A percentile compares a stretch with the other conserved stretches of the same genome.
These are phyloP conservation scores for Thripadectes ignobilis DNA, from an alignment of 2,797 vertebrate species.

Conservation along the genomic window DNA sequence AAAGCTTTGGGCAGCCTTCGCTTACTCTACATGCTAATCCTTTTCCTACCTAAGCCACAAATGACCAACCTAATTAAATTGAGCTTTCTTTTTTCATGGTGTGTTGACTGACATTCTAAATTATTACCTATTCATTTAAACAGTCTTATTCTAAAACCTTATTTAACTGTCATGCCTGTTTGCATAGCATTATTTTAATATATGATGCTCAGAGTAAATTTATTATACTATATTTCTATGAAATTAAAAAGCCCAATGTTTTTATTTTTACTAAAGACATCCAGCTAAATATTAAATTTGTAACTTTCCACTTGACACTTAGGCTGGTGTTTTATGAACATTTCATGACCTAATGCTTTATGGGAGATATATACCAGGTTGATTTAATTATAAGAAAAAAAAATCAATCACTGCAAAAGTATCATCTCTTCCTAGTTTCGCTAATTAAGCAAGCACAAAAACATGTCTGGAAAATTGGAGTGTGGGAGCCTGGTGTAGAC, in stretches of 20 bases:
- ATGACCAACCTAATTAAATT: slow-evolving; percentile 56
- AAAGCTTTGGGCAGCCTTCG: slow-evolving; percentile 39
- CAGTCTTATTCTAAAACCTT: slow-evolving; percentile 31
- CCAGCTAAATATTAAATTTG: not conserved
- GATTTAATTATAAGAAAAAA: slow-evolving; percentile 30
- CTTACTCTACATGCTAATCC: slow-evolving; percentile 31
- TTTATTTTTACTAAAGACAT: not conserved
- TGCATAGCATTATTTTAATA: slow-evolving; percentile 55
- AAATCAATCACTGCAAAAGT: not conserved
- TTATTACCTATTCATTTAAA: slow-evolving; percentile 35
- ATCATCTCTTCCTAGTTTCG: not conserved
- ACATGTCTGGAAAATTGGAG: not conserved
- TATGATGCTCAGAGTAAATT: slow-evolving; percentile 10
- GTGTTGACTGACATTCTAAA: slow-evolving; percentile 49
- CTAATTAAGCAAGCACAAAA: not conserved
- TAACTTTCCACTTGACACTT: not conserved
- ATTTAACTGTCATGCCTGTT: slow-evolving; percentile 50
- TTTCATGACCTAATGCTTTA: not conserved
- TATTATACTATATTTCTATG: not conserved
- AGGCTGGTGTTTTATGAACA: not conserved
- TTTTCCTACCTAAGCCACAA: slow-evolving; percentile 34
- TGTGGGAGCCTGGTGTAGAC: not conserved
- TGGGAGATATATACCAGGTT: not conserved
- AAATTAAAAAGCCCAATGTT: not conserved
- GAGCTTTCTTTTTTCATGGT: slow-evolving; percentile 35